phyloP scores from a whole-genome alignment of 2,888 invertebrate species.

The Flabesymbios commensalis region DNA sequence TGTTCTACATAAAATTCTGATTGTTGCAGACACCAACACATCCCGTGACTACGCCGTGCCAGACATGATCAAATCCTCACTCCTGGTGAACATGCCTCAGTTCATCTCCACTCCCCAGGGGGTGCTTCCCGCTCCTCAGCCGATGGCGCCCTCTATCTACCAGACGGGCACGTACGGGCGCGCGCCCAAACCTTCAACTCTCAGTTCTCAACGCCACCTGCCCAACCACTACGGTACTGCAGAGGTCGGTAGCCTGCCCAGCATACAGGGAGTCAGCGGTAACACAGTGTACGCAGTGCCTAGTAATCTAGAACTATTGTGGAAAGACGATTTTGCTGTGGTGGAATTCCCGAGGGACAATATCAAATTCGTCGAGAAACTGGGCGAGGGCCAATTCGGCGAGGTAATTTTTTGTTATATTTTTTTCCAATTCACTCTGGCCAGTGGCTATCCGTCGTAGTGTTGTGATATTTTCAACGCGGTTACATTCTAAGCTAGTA shows the following conservation, averaged over 20 bases:
- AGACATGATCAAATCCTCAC: slow-evolving; percentile 52
- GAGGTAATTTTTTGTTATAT: slow-evolving; percentile 68
- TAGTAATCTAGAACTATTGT: slow-evolving; percentile 65
- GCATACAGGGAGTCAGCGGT: slow-evolving; percentile 59
- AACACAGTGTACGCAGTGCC: slow-evolving; percentile 65
- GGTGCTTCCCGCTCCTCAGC: neutral
- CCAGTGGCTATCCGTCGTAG: too few relatives aligned
- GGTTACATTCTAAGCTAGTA: too few relatives aligned
- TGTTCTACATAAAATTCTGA: too few relatives aligned
- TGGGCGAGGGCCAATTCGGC: slow-evolving; percentile 86
- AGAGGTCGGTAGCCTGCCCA: slow-evolving; percentile 19
- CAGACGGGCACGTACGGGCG: neutral
- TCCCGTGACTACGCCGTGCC: slow-evolving; percentile 57
- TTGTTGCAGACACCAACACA: slow-evolving; percentile 36
- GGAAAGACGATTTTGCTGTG: slow-evolving; percentile 50
- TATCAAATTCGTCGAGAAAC: slow-evolving; percentile 81
- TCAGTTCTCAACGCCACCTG: neutral
- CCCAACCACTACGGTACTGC: slow-evolving; percentile 15
- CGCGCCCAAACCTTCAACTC: slow-evolving; percentile 1
- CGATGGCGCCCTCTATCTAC: slow-evolving; percentile 1
- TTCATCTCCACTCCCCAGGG: neutral
- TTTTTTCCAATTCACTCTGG: too few relatives aligned
- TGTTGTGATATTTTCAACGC: too few relatives aligned
- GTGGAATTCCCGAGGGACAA: slow-evolving; percentile 82
- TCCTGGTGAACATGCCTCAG: slow-evolving; percentile 28